Evolutionary conservation across 1,140 invertebrate species (phyloP), one percentile per base, ranked within the genome.

Genomic region (Planococcus citri): DNA sequence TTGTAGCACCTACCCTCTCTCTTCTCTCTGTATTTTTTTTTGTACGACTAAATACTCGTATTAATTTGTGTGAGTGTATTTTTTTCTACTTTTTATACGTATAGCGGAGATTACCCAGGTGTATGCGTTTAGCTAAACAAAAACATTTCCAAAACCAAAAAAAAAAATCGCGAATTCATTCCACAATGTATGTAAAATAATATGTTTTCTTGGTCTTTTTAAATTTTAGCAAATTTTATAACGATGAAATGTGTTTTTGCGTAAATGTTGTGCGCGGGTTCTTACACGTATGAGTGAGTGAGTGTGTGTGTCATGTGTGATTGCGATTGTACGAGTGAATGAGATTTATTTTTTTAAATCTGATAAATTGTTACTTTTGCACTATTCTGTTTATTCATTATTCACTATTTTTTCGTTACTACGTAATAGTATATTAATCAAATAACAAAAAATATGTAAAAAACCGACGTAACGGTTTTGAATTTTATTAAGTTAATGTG

Each of bases 301-400:
- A 10, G 60, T 14, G 17, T 64, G 1, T 17, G 25, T 64, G 9
- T 4, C 6, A 58, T 58, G 21, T 20, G 17, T 8, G 4, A 58
- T 4, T 17, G 22, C 22, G 25, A 64, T 24, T 6, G 1, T 14
- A 25, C 25, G 24, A n/a, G n/a, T n/a, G n/a, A n/a, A n/a, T n/a
- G n/a, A n/a, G n/a, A n/a, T n/a, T n/a, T n/a, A n/a, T n/a, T 64
- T 64, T 64, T 64, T 64, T 64, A 25, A 64, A 25, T 64, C 60
- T 24, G 60, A 64, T 64, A 64, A 22, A 64, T 64, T 64, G 60
- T 64, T 64, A 64, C 60, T 64, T 64, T 64, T 64, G 60, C 60
- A 64, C 60, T 64, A 24, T 17, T 25, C 25, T 64, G 60, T 64
- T 64, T 64, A 64, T 64, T 64, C 3, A 64, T 64, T 64, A 64